Conservation (phyloP, 2,888 invertebrate species). For the Lasius fuliginosus region DNA sequence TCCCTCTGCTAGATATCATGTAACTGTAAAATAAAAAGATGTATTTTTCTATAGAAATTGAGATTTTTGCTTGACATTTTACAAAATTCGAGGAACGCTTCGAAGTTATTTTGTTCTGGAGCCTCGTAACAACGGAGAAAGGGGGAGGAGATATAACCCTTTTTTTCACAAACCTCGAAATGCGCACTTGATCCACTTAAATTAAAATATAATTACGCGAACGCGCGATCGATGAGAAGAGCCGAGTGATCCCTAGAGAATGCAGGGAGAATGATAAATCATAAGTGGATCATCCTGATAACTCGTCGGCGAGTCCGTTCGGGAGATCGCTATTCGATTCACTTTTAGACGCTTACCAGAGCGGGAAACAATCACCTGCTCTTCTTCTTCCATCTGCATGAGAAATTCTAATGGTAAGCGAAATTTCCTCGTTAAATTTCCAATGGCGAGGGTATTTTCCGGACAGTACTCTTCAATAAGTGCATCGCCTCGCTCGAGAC, state of each 20-base stretch:
- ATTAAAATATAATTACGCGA: conserved; percentile 45
- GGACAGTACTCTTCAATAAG: conserved; percentile 26
- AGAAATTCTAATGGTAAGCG: conserved; percentile 10
- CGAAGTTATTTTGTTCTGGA: neutral
- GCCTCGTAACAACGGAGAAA: neutral
- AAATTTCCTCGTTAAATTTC: conserved; percentile 39
- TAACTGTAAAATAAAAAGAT: conserved; percentile 6
- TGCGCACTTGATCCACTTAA: neutral
- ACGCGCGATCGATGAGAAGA: conserved; percentile 1
- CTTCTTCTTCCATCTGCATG: conserved; percentile 45
- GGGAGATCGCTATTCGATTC: conserved; percentile 44
- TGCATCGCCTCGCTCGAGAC: neutral
- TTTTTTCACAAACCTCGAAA: neutral
- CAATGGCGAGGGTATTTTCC: conserved; percentile 30
- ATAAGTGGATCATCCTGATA: conserved; percentile 63
- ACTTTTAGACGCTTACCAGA: conserved; percentile 54
- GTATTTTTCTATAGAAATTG: neutral
- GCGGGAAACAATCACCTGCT: conserved; percentile 62
- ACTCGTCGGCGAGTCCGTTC: conserved; percentile 40
- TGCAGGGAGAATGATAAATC: conserved; percentile 51
- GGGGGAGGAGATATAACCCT: neutral
- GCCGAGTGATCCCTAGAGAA: conserved; percentile 14
- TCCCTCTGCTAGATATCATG: neutral
- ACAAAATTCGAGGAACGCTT: neutral
- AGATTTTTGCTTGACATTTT: neutral